A percentile compares a stretch with the other conserved stretches of the same genome.
Evolutionary conservation across 92 coral and sea anemone species (phyloP).

Genomic region (Paramuricea clavata): DNA sequence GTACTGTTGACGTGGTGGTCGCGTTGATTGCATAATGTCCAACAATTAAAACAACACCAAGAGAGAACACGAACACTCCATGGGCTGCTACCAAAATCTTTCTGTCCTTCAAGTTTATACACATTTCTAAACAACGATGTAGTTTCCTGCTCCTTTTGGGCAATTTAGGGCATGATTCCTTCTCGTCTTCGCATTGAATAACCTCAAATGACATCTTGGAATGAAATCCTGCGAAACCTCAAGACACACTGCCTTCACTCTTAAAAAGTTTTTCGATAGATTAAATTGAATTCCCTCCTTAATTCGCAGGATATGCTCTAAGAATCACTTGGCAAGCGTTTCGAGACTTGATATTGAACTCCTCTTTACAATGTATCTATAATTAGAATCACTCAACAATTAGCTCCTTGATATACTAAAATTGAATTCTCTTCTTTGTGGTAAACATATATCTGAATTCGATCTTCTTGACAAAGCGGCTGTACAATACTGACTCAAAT

Average conservation of each 20-base stretch:
- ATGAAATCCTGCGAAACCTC: neutral
- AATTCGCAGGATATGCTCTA: neutral
- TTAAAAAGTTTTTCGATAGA: neutral
- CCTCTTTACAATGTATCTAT: too few relatives aligned
- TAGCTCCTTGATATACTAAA: too few relatives aligned
- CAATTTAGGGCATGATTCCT: neutral
- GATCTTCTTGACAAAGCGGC: neutral
- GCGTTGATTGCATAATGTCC: conserved; percentile 2
- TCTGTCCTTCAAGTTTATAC: conserved; percentile 17
- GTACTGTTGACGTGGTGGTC: conserved; percentile 31
- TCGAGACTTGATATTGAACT: neutral
- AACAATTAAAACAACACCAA: conserved; percentile 13
- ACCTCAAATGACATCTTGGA: conserved; percentile 8
- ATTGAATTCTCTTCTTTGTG: too few relatives aligned
- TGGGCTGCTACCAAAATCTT: conserved; percentile 25
- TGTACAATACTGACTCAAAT: neutral
- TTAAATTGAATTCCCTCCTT: neutral
- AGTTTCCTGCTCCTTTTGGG: neutral
- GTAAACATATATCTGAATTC: too few relatives aligned
- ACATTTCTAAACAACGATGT: conserved; percentile 11
- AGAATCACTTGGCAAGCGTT: neutral
- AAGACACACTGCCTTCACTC: neutral
- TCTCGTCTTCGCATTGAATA: neutral
- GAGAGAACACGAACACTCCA: conserved; percentile 2
- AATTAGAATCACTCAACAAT: too few relatives aligned